phyloP scores from a whole-genome alignment of 2,888 invertebrate species.

The Tryphoninae sp. region DNA sequence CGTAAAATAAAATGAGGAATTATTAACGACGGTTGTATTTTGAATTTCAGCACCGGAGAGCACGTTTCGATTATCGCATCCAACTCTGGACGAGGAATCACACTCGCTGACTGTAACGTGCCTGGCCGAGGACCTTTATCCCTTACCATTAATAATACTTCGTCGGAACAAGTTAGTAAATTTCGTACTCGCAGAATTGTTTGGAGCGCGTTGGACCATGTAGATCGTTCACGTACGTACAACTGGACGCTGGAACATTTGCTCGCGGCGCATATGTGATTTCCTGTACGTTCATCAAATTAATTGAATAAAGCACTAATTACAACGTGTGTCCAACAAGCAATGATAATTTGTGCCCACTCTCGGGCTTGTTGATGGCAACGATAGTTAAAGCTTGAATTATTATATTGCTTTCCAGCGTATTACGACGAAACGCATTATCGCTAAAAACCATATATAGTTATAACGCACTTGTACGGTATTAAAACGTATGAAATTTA shows the following conservation, averaged over 20 bases:
- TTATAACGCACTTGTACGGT: background rate
- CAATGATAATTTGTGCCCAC: conserved; percentile 38
- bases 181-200: background rate
- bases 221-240: background rate
- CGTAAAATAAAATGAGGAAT: background rate
- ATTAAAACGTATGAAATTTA: conserved; percentile 27
- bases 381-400: conserved; percentile 27
- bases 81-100: conserved; percentile 68
- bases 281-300: conserved; percentile 37
- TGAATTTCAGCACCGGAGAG: conserved; percentile 72
- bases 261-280: background rate
- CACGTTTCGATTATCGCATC: conserved; percentile 71
- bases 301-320: conserved; percentile 57
- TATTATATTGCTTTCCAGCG: conserved; percentile 24
- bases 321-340: conserved; percentile 27
- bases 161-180: conserved; percentile 72
- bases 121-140: conserved; percentile 74
- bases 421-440: conserved; percentile 23
- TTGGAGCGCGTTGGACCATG: background rate
- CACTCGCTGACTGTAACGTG: conserved; percentile 73
- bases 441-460: conserved; percentile 32
- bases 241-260: background rate
- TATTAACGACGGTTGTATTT: conserved; percentile 16
- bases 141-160: conserved; percentile 73
- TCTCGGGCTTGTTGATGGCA: conserved; percentile 8